Base-by-base conservation (phyloP, 2,797 vertebrate genomes). In the Typhlichthys eigenmanni region DNA sequence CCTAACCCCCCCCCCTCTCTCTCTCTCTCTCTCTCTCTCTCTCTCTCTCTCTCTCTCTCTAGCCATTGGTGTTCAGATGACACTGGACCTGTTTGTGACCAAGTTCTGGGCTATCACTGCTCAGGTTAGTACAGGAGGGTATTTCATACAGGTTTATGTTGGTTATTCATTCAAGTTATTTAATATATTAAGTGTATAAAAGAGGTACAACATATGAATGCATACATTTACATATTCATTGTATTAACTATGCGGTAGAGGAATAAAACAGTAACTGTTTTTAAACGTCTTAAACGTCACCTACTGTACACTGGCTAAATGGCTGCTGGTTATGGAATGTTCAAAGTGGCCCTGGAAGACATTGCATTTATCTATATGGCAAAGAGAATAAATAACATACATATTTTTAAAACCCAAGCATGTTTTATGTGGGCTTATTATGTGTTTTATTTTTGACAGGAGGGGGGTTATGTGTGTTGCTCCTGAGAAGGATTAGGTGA, bases 11-110 rank as follows among this genome's bases (percentile, higher is more conserved):
- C 19, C 29, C 58, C 48, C 58, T 38, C 50, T 55, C 43, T 63
- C 62, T 64, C 53, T 64, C 46, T 48, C 38, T 19, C 43, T 62
- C 50, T 32, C 47, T 38, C 13, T 54, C 17, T 58, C 29, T 58
- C 43, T 64, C 2, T 17, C 1, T 66, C 43, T 64, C 17, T 64
- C 5, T 73, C 13, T 82, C 3, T 78, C 55, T 72, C 12, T 74
- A 90, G 89, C 87, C 53, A 78, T 83, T 0, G 88, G 89, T 3
- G 74, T 90, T 10, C 89, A 91, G 79, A 84, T 90, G 85, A 84
- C 85, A 55, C 67, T 90, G 16, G 83, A 78, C 5, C 0, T 78
- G 62, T 17, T 91, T 0, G 86, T 88, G 71, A 82, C 81, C 55
- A 88, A 1, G 69, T 89, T 91, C 55, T 83, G 82, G 85, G 55